Percentiles rank a stretch among this genome's conserved stretches.
Evolutionary conservation across 2,797 vertebrate genomes (phyloP).

Genomic region (Hypotaenidia okinawae): DNA sequence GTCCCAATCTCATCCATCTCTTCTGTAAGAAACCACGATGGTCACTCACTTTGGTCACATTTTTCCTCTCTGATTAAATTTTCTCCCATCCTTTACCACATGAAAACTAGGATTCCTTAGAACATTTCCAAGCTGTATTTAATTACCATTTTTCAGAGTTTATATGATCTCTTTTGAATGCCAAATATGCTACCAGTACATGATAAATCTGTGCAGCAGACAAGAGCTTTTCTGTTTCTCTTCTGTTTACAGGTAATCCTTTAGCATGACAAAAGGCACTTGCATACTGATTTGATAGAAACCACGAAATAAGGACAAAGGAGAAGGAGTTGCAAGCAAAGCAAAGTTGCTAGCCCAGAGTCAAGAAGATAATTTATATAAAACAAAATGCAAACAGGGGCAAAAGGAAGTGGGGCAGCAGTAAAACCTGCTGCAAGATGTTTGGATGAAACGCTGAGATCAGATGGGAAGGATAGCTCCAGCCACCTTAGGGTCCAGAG

Average conservation of each 20-base stretch:
- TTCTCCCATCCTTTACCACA: neutral
- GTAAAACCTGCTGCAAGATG: neutral
- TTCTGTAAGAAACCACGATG: neutral
- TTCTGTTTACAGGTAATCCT: neutral
- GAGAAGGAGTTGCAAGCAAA: neutral
- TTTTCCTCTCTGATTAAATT: neutral
- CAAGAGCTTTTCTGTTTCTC: neutral
- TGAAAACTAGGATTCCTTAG: neutral
- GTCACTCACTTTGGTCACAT: neutral
- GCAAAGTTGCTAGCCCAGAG: neutral
- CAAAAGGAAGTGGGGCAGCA: fast-evolving
- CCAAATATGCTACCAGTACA: neutral
- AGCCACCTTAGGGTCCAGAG: neutral
- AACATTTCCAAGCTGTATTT: neutral
- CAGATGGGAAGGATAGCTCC: neutral
- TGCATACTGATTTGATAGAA: neutral
- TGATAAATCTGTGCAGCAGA: neutral
- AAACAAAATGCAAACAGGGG: neutral
- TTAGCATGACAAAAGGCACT: neutral
- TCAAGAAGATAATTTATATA: neutral
- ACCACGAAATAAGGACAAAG: neutral
- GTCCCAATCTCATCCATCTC: neutral
- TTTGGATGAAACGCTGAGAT: neutral
- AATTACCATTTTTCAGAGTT: neutral
- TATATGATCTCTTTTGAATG: neutral